Base-by-base conservation (phyloP, 2,888 invertebrate genomes). In the Creontiades dilutus region DNA sequence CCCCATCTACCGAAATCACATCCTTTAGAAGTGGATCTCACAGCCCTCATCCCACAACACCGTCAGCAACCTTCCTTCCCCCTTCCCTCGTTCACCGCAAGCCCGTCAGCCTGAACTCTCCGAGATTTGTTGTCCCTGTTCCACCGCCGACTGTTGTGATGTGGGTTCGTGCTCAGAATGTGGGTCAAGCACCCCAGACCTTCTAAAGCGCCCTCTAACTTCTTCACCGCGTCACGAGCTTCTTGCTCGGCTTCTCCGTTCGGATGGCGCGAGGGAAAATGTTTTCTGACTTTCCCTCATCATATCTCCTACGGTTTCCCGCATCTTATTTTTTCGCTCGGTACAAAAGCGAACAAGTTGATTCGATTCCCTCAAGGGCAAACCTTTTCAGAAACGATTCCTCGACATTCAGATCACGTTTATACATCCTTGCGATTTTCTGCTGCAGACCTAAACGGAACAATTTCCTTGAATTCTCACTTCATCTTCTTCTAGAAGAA, bases 131-230 rank as follows among this genome's bases (percentile, higher is more conserved):
- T 78, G 78, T 78, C 78, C 76, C 37, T n/a, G n/a, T n/a, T n/a
- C n/a, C n/a, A n/a, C 13, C n/a, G 13, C 78, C 19, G 16, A 19
- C 78, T 68, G 78, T 47, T 78, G 46, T 46, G 78, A 78, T 78
- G 78, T 78, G 78, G 78, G 78, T 47, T 78, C 78, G 78, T 78
- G 78, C 46, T 78, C 46, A 12, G 78, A 78, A 78, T 78, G 78
- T 78, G 78, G 78, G 78, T 78, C 78, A 78, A 78, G 78, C 78
- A 78, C 78, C 68, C 68, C 47, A 78, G 78, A 78, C 78, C 78
- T 47, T 78, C 78, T 46, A 78, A 46, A 78, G 78, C 78, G 37
- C 47, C 46, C 46, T 78, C 78, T 68, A 19, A 19, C 68, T 68
- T 68, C 68, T 68, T 68, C 68, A 68, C 68, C 68, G 23, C 68